These are phyloP conservation scores for Sinohyriopsis cumingii DNA, from an alignment of 2,888 invertebrate species.

Conservation along the genomic window DNA sequence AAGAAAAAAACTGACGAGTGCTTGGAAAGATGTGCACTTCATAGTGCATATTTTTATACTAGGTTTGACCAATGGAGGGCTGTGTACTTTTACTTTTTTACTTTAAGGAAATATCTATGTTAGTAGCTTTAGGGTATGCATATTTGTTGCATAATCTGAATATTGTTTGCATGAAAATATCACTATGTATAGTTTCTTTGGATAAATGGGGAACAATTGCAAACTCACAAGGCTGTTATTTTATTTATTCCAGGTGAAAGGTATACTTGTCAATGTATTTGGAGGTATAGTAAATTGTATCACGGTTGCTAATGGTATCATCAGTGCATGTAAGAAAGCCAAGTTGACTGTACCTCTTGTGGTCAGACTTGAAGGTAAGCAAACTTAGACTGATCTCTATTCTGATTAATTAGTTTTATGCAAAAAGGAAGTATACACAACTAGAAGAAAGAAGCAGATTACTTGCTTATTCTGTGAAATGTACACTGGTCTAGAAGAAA, in stretches of 20 bases:
- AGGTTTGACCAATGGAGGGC: no score
- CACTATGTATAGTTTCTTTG: no score
- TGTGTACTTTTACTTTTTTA: no score
- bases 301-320: constrained; percentile 95
- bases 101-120: no score
- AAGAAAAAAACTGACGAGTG: no score
- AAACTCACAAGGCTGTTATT: background rate
- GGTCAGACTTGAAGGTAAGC: constrained; percentile 91
- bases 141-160: no score
- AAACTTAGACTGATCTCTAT: background rate
- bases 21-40: no score
- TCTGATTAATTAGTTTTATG: background rate
- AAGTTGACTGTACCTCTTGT: constrained; percentile 90
- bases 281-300: constrained; percentile 99
- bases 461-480: background rate
- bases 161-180: no score
- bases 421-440: background rate
- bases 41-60: no score
- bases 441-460: background rate
- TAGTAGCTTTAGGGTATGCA: no score
- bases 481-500: no score
- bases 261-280: constrained; percentile 98
- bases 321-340: constrained; percentile 87
- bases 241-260: constrained; percentile 80
- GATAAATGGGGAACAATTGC: no score